A percentile compares a stretch with the other conserved stretches of the same genome.
Evolutionary conservation across 2,888 invertebrate genomes (phyloP).

Genomic region (Dastarcus helophoroides): DNA sequence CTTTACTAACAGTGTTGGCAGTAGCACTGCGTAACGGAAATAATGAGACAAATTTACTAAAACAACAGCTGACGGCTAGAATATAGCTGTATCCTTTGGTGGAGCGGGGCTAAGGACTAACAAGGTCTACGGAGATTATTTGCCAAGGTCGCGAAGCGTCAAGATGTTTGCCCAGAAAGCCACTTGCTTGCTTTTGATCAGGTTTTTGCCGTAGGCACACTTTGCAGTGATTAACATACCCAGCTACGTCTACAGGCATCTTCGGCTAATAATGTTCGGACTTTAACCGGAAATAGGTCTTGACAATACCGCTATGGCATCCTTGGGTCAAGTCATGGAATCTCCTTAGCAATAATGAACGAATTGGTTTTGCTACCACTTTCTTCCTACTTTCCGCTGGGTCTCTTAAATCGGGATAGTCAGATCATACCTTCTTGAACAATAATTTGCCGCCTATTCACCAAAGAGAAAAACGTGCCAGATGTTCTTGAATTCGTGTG

Average conservation of each 20-base stretch:
- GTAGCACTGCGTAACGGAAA: constrained; percentile 15
- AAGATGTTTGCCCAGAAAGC: constrained; percentile 9
- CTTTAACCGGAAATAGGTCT: constrained; percentile 6
- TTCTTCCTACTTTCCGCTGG: constrained; percentile 6
- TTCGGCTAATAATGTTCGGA: constrained; percentile 11
- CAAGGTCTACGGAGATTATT: constrained; percentile 14
- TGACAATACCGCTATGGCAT: constrained; percentile 5
- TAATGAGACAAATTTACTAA: constrained; percentile 13
- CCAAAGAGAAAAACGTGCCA: constrained; percentile 4
- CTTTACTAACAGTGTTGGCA: too few species aligned
- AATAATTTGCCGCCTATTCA: constrained; percentile 2
- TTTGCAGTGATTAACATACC: constrained; percentile 10
- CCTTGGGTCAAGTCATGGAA: constrained; percentile 4
- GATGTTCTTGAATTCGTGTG: constrained; percentile 1
- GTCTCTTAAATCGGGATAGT: neutral
- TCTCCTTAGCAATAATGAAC: constrained; percentile 1
- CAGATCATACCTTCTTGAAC: constrained; percentile 5
- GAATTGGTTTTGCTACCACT: constrained; percentile 6
- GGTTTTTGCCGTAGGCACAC: constrained; percentile 11
- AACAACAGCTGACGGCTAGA: constrained; percentile 13
- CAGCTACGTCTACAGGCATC: constrained; percentile 7
- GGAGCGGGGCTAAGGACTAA: constrained; percentile 11
- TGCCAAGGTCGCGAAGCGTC: constrained; percentile 11
- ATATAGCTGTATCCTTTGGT: constrained; percentile 11
- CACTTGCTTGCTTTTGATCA: constrained; percentile 6